Conservation (phyloP, 1,140 invertebrate species). For the Lithobius niger region DNA sequence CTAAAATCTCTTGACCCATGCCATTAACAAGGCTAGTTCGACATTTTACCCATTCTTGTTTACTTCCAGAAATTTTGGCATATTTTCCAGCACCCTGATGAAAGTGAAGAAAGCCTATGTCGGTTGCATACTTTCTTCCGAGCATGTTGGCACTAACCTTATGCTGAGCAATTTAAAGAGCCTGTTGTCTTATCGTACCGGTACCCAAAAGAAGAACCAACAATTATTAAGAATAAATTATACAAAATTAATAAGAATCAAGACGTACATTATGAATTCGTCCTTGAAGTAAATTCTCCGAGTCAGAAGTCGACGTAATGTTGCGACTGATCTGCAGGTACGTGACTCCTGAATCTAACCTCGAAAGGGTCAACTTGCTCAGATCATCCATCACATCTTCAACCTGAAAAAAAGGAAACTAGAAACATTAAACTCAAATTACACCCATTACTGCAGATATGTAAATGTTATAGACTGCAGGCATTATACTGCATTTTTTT, state of each 20-base stretch:
- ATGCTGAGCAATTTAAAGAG: too few species aligned
- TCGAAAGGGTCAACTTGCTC: slow-evolving; percentile 39
- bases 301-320: neutral
- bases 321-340: slow-evolving; percentile 37
- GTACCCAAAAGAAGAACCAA: neutral
- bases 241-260: neutral
- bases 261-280: slow-evolving; percentile 15
- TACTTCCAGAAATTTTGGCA: too few species aligned
- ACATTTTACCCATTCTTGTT: too few species aligned
- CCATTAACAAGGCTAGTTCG: too few species aligned
- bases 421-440: neutral
- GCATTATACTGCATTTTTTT: too few species aligned
- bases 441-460: too few species aligned
- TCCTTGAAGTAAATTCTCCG: slow-evolving; percentile 11
- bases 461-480: too few species aligned
- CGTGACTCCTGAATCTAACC: slow-evolving; percentile 43
- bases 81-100: neutral
- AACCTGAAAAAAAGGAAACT: neutral
- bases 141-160: neutral
- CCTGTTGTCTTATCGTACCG: too few species aligned
- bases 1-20: too few species aligned
- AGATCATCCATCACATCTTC: slow-evolving; percentile 7
- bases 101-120: neutral
- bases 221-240: slow-evolving; percentile 7
- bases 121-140: neutral